Evolutionary conservation across 2,797 vertebrate genomes (phyloP), one percentile per base, ranked within the genome.

Genomic region (Carduelis carduelis): DNA sequence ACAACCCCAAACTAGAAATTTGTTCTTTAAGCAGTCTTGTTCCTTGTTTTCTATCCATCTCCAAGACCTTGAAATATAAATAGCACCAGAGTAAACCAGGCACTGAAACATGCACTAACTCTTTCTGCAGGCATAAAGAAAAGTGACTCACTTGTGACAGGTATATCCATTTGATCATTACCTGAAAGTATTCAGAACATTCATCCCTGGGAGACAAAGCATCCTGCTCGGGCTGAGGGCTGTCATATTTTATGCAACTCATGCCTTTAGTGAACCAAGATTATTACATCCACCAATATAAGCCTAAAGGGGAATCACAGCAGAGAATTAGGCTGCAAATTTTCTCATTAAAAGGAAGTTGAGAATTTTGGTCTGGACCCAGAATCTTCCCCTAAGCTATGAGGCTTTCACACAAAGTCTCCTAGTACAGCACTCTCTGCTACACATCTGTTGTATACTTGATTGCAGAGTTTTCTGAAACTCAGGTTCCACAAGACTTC

Each of bases 211-310:
- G 71, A 96, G 75, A 77, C 55, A 89, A 89, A 59, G 44, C 18
- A 57, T 59, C 69, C 74, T 88, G 44, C 76, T 17, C 52, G 41
- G 43, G 80, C 86, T 93, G 77, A 95, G 53, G 44, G 77, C 69
- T 93, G 77, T 88, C 89, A 35, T 85, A 82, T 83, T 95, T 91
- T 85, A 85, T 55, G 76, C 60, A 91, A 47, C 30, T 95, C 61
- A 59, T 75, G n/a, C 43, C 68, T 93, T 89, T 52, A 83, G 41
- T 44, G 52, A 77, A 69, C 90, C 72, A 90, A 92, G 71, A 83
- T 77, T 92, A 94, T 87, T 84, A 68, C 24, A 65, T 53, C 60
- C 56, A 83, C 68, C 64, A 72, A 37, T 39, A 47, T 59, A 90
- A 92, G 60, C 49, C 86, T 86, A 92, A 92, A 90, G 56, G 14